These are phyloP conservation scores for Brachyrhaphis roseni DNA, from an alignment of 2,797 vertebrate genomes.

Conservation along the genomic window DNA sequence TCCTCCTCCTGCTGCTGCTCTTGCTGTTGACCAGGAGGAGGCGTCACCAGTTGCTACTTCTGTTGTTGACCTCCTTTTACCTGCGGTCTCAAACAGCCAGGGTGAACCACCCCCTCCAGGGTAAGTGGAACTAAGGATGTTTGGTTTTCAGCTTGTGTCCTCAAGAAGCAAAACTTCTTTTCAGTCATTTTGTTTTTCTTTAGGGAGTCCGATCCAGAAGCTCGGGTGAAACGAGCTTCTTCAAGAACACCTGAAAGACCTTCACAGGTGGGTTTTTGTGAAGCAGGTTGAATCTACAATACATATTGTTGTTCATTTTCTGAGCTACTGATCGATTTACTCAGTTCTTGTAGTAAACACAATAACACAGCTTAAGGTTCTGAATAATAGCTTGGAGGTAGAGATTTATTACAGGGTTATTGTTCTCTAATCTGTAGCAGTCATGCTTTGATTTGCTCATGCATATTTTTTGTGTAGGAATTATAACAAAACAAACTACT, in stretches of 20 bases:
- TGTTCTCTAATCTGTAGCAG: neutral
- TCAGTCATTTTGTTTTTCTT: conserved; percentile 17
- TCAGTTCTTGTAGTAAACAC: neutral
- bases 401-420: neutral
- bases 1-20: conserved; percentile 33
- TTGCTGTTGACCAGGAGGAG: conserved; percentile 40
- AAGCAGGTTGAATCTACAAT: neutral
- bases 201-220: conserved; percentile 63
- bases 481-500: neutral
- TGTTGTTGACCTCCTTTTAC: conserved; percentile 55
- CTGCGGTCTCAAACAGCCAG: conserved; percentile 51
- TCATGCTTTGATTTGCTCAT: neutral
- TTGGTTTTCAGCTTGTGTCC: neutral
- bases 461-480: neutral
- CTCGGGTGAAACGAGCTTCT: conserved; percentile 34
- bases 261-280: conserved; percentile 51
- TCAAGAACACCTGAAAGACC: conserved; percentile 46
- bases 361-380: neutral
- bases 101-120: conserved; percentile 73
- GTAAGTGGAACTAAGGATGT: conserved; percentile 42
- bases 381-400: neutral
- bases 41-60: conserved; percentile 46
- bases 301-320: neutral
- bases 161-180: neutral
- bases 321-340: neutral